Evolutionary conservation across 2,888 invertebrate species (phyloP), one percentile per base, ranked within the genome.

Genomic region (Achlya flavicornis): DNA sequence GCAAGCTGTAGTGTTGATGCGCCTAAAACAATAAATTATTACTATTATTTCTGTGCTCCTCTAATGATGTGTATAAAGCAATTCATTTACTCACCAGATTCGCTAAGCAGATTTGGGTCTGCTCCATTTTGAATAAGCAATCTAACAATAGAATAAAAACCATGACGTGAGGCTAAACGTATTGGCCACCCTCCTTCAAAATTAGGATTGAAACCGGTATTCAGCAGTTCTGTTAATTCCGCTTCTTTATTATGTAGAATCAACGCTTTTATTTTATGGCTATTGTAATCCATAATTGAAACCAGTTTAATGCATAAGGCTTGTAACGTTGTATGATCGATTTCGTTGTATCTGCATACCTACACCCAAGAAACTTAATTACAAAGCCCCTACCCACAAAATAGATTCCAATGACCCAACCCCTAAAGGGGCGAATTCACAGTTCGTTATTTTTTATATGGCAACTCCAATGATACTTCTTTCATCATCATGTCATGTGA

Each of bases 1-100:
- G 93, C 93, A 59, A 93, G 72, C 76, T 93, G 93, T 68, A 93
- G 81, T 14, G 92, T 90, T 16, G 93, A 92, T 26, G 93, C 93
- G 63, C 93, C 93, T 93, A 66, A 16, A 83, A 79, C 11, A 63
- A 62, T 62, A n/a, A n/a, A 1, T 46, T 10, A 46, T 46, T 14
- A 14, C 4, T 14, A 43, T 26, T 26, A 26, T 26, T 26, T 26
- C 26, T 26, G 2, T 26, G 26, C 26, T 26, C 26, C 26, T 26
- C 26, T 26, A 26, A 26, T 26, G 26, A 26, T 26, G 26, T 26
- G 26, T 26, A 26, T 26, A 26, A 26, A 1, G 26, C 26, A 26
- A 26, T 26, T 26, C 26, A 26, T 26, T 57, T 59, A 78, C 81
- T 86, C 72, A 93, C 93, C 93, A 60, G 92, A 83, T 79, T 89